Evolutionary conservation across 2,113 vertebrate genomes (phyloP).

Genomic region (Sebastes schlegelii): DNA sequence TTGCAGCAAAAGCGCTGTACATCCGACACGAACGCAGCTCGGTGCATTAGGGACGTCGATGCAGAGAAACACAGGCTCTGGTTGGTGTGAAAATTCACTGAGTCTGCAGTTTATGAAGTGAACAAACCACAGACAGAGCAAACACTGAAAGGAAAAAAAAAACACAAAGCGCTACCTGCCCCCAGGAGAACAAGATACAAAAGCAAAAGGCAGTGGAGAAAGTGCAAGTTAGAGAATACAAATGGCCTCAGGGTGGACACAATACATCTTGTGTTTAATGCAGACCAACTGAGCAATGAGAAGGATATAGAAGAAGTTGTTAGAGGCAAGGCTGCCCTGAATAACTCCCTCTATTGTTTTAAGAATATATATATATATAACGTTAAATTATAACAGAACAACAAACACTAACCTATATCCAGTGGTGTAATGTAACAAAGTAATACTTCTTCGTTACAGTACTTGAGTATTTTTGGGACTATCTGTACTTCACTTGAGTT

Average conservation of each 20-base stretch:
- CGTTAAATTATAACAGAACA: background rate
- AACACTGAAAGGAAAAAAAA: background rate
- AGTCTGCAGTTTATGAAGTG: conserved; percentile 32
- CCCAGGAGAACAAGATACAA: background rate
- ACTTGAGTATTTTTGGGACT: no score
- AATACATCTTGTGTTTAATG: conserved; percentile 20
- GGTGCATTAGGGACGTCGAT: background rate
- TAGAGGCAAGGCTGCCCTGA: background rate
- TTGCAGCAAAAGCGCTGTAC: background rate
- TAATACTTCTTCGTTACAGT: no score
- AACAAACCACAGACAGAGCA: conserved; percentile 27
- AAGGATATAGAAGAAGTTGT: background rate
- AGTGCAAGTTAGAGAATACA: background rate
- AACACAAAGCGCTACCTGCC: background rate
- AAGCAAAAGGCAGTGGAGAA: conserved; percentile 3
- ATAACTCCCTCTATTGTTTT: background rate
- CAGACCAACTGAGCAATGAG: conserved; percentile 12
- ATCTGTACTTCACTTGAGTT: no score
- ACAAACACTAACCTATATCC: background rate
- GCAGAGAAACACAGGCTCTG: conserved; percentile 10
- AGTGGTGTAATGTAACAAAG: no score
- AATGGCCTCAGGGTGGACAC: conserved; percentile 6
- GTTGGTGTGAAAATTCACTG: conserved; percentile 13
- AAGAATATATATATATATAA: background rate
- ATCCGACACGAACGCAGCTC: background rate